phyloP scores from a whole-genome alignment of 2,888 invertebrate genomes.

The Melikaiella ostensackeni region DNA sequence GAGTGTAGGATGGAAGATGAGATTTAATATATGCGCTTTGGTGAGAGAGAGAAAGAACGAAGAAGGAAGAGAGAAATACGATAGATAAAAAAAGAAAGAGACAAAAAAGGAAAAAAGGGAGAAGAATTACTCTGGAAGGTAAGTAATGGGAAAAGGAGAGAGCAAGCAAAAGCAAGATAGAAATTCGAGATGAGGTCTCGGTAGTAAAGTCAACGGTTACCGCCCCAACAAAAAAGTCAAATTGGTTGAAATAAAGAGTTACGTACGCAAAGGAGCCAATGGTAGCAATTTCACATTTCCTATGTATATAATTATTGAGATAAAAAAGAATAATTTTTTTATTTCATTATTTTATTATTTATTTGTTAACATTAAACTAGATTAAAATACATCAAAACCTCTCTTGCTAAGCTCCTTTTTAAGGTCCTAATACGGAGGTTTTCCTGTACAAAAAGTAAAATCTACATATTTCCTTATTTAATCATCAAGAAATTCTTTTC shows the following conservation, averaged over 20 bases:
- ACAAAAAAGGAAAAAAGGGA: constrained; percentile 37
- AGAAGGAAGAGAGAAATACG: constrained; percentile 37
- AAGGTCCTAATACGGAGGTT: too few relatives aligned
- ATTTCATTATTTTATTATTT: neutral
- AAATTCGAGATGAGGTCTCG: constrained; percentile 61
- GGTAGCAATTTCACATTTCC: neutral
- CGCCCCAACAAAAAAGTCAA: constrained; percentile 69
- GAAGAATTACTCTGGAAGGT: constrained; percentile 50
- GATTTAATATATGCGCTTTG: constrained; percentile 58
- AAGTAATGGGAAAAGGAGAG: constrained; percentile 47
- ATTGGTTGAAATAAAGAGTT: constrained; percentile 71
- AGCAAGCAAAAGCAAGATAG: constrained; percentile 43
- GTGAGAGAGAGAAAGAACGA: constrained; percentile 41
- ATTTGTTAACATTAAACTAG: neutral
- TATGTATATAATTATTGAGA: neutral
- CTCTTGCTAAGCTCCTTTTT: too few relatives aligned
- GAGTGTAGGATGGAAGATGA: constrained; percentile 58
- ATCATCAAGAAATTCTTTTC: constrained; percentile 11
- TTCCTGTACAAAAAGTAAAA: neutral
- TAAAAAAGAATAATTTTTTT: neutral
- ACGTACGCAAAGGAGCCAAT: constrained; percentile 65
- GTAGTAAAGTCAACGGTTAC: constrained; percentile 69
- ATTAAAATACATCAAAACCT: too few relatives aligned
- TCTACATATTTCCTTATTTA: constrained; percentile 21
- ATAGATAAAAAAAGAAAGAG: constrained; percentile 22